These are phyloP conservation scores for Acronicta leporina DNA, from an alignment of 2,888 invertebrate species.

Conservation along the genomic window DNA sequence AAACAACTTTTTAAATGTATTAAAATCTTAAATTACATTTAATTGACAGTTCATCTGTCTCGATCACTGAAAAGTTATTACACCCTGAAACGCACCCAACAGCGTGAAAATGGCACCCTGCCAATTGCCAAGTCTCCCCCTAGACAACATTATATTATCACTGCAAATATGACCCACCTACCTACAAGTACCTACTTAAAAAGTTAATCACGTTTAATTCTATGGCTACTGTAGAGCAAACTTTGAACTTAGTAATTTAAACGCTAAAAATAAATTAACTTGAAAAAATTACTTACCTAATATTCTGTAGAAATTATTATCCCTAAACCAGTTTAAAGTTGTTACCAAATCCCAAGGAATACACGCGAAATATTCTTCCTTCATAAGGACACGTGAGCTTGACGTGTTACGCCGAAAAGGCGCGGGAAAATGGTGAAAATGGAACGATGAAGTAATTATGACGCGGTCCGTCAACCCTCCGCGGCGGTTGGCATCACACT, in stretches of 20 bases:
- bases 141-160: slow-evolving; percentile 17
- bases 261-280: slow-evolving; percentile 18
- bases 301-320: slow-evolving; percentile 85
- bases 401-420: slow-evolving; percentile 62
- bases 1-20: background rate
- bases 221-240: background rate
- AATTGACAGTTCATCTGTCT: slow-evolving; percentile 38
- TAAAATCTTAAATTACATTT: slow-evolving; percentile 23
- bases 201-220: too few relatives aligned
- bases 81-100: slow-evolving; percentile 34
- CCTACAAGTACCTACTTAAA: too few relatives aligned
- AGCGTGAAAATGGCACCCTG: slow-evolving; percentile 37
- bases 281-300: slow-evolving; percentile 66
- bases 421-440: slow-evolving; percentile 64
- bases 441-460: slow-evolving; percentile 40
- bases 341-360: slow-evolving; percentile 69
- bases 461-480: slow-evolving; percentile 68
- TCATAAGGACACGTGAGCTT: slow-evolving; percentile 80
- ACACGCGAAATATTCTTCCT: slow-evolving; percentile 73
- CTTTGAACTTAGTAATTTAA: background rate
- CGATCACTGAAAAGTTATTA: slow-evolving; percentile 46
- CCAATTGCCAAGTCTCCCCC: slow-evolving; percentile 41
- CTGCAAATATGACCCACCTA: slow-evolving; percentile 23
- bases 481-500: slow-evolving; percentile 76
- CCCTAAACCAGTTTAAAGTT: slow-evolving; percentile 72